Conservation (phyloP, 2,888 invertebrate species). For the Slavum lentiscoides region DNA sequence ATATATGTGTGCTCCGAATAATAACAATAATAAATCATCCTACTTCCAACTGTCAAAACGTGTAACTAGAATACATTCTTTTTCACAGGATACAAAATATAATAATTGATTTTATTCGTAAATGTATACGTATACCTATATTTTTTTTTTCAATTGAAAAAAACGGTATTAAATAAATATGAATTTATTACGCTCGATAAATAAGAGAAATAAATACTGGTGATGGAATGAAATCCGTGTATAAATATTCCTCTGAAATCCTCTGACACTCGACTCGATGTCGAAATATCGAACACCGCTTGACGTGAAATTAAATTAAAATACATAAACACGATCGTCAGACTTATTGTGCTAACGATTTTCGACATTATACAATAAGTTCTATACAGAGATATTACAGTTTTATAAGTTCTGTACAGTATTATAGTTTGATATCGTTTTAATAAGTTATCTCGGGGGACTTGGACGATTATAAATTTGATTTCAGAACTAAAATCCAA, state of each 20-base stretch:
- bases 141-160: constrained; percentile 1
- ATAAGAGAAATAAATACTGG: constrained; percentile 15
- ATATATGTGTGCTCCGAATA: background rate
- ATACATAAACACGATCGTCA: background rate
- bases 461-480: no score
- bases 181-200: constrained; percentile 15
- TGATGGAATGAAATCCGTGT: background rate
- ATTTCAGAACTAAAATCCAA: no score
- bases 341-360: no score
- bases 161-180: background rate
- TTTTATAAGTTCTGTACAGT: no score
- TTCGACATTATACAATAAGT: no score
- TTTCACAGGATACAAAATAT: background rate
- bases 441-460: no score
- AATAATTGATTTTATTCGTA: constrained; percentile 18
- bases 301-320: background rate
- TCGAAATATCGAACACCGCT: background rate
- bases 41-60: constrained; percentile 7
- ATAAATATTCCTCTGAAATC: background rate
- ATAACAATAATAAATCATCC: constrained; percentile 10
- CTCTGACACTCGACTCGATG: background rate
- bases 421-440: no score
- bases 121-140: background rate
- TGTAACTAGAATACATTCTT: background rate
- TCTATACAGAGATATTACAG: no score